Base-by-base conservation (phyloP, 2,888 invertebrate species). In the Pteria penguin region DNA sequence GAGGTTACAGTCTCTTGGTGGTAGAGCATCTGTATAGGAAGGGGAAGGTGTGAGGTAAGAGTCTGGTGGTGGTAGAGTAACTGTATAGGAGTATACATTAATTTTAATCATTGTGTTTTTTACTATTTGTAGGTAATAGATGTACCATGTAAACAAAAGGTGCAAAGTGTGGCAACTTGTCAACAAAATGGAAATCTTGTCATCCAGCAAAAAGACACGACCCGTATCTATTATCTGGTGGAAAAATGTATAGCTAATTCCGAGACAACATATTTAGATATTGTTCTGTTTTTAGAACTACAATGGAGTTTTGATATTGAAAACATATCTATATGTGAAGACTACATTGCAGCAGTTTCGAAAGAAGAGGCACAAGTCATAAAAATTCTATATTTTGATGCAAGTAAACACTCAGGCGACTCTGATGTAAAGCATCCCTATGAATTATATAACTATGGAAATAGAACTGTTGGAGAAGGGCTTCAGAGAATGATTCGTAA, bases 281-380 rank as follows among this genome's bases (percentile, higher is more conserved):
- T 89, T 58, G 86, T 86, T 32, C 58, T 84, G 5, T 87, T 95
- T 36, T 94, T 95, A 86, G 94, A 94, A 60, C 92, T 96, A 1
- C 94, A 94, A 82, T 92, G 95, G 65, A 93, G 94, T 73, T 95
- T 96, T 88, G 88, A 92, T 24, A 95, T 90, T 24, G 90, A 92
- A 1, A 93, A 94, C 72, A 92, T 96, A 63, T 93, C 93, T 45
- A 92, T 96, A 61, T 94, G 94, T 36, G 96, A 96, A 88, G 95
- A 96, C 90, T 94, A 95, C 76, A 93, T 96, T 27, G 94, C 94
- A 0, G 94, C 94, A 75, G 93, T 94, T 90, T 94, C 94, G 82
- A 92, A 93, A 68, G 93, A 94, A 36, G 94, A 93, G 84, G 93
- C 95, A 72, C 94, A 95, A 82, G 93, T 95, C n/a, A 95, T 95